Base-by-base conservation (phyloP, 1,140 invertebrate genomes). In the Holotrichia oblita region DNA sequence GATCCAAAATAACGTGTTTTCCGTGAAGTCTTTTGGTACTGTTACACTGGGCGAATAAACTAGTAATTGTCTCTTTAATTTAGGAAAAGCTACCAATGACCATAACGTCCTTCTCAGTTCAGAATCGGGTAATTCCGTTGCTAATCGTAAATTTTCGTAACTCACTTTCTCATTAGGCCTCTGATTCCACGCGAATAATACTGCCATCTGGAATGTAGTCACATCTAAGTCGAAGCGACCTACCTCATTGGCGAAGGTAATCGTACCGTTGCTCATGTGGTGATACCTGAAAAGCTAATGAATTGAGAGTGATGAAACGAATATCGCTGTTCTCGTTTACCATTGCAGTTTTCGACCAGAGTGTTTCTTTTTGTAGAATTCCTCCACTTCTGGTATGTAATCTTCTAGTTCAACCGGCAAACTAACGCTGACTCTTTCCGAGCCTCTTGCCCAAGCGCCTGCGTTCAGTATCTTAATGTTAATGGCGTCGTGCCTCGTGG, bases 141-240 rank as follows among this genome's bases (percentile, higher is more conserved):
- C 98, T 82, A 99, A 88, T 84, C 95, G 91, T 73, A 99, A 89
- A 89, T 98, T 98, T 89, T 99, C 98, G 85, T 99, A 98, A 3
- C 95, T 94, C 42, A 99, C 94, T 88, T 93, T 95, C 81, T 99
- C 98, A 79, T 92, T 86, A 40, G 95, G 94, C 83, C 98, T 89
- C 86, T 99, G 96, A 90, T 99, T 99, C 98, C 98, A 99, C 8
- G 97, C 96, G 89, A 99, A 99, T 20, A 99, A 89, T n/a, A 99
- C 97, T 77, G 97, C 97, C 97, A 99, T 99, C 93, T 99, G 99
- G 88, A 99, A 99, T 27, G 98, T 99, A 7, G 98, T 99, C 2
- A 99, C 97, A 87, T 99, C 99, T 79, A 99, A 89, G 89, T 99
- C 99, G 89, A 97, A 99, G 83, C 95, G 93, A 9, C 98, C 98